phyloP scores from a whole-genome alignment of 23 tunicate species.

The Styela clava region DNA sequence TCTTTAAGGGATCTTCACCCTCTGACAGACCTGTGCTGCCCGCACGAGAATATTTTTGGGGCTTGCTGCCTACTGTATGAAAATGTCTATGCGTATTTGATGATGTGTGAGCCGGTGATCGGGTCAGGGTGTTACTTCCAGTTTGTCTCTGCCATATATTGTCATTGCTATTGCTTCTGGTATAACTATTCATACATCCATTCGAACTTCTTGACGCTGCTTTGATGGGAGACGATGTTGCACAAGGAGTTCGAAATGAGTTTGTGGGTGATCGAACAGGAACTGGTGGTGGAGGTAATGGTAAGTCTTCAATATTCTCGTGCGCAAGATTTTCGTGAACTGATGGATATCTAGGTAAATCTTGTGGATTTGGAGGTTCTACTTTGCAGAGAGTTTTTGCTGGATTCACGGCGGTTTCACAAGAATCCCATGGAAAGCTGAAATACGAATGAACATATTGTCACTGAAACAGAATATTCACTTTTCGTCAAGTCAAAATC shows the following conservation, averaged over 20 bases:
- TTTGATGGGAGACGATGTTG: not conserved
- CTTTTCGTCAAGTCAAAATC: not conserved
- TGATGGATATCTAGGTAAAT: not conserved
- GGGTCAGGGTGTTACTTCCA: not conserved
- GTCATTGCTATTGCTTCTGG: not conserved
- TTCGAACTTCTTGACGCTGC: not conserved
- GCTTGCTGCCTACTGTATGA: not conserved
- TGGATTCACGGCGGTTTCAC: slow-evolving; percentile 65
- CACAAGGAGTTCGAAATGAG: not conserved
- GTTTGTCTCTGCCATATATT: not conserved
- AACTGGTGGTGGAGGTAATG: not conserved
- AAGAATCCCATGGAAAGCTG: slow-evolving; percentile 87
- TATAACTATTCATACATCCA: not conserved
- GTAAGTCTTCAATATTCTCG: not conserved
- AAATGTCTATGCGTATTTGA: not conserved
- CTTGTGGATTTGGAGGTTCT: not conserved
- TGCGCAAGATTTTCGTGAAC: not conserved
- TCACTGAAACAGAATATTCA: not conserved
- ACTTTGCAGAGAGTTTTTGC: not conserved
- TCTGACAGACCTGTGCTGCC: not conserved
- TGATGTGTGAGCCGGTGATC: not conserved
- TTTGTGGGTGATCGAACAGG: slow-evolving; percentile 4
- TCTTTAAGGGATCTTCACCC: not conserved
- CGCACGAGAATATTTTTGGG: not conserved
- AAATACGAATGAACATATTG: not conserved